These are phyloP conservation scores for Girardinichthys multiradiatus DNA, from an alignment of 2,113 vertebrate species.

Conservation along the genomic window DNA sequence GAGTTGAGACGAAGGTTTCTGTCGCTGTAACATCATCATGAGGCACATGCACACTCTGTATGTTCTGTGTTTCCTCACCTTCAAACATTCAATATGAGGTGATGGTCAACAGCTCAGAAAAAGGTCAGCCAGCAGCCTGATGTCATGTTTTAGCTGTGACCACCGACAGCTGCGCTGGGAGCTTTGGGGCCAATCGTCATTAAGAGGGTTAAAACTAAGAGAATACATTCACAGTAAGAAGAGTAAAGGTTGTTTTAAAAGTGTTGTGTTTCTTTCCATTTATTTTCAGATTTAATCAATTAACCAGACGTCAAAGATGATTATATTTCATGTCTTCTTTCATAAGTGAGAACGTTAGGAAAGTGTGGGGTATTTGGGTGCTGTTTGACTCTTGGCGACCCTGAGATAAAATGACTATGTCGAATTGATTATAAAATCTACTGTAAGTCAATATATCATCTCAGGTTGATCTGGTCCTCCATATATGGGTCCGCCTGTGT, in stretches of 20 bases:
- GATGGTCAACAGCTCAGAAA: slow-evolving; percentile 10
- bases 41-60: neutral
- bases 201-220: slow-evolving; percentile 15
- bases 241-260: neutral
- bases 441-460: too few species aligned
- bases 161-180: slow-evolving; percentile 30
- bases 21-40: neutral
- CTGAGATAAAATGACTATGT: too few species aligned
- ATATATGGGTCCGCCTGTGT: too few species aligned
- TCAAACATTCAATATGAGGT: slow-evolving; percentile 12
- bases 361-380: slow-evolving; percentile 5
- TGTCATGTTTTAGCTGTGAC: slow-evolving; percentile 59
- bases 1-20: neutral
- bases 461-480: too few species aligned
- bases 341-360: slow-evolving; percentile 12
- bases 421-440: too few species aligned
- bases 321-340: slow-evolving; percentile 33
- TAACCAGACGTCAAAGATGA: slow-evolving; percentile 35
- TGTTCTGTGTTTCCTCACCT: neutral
- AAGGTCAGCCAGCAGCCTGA: slow-evolving; percentile 39
- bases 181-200: slow-evolving; percentile 19
- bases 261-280: slow-evolving; percentile 20
- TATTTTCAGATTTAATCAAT: slow-evolving; percentile 32
- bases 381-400: too few species aligned
- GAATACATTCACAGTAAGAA: slow-evolving; percentile 9